Evolutionary conservation across 2,113 vertebrate genomes (phyloP).

Genomic region (Mixornis gularis): DNA sequence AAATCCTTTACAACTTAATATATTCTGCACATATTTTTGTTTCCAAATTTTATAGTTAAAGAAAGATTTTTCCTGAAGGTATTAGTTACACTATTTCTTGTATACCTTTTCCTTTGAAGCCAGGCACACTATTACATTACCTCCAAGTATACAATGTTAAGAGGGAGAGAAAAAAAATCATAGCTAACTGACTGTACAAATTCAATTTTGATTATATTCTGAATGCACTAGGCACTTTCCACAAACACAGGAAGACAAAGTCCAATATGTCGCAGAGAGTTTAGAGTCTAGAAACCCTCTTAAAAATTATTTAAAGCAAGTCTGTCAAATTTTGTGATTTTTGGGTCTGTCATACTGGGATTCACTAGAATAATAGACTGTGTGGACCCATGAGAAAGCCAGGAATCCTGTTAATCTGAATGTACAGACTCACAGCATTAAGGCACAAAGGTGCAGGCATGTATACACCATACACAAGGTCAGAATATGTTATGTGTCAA

Average conservation of each 20-base stretch:
- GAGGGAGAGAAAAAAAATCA: not conserved
- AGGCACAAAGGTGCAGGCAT: slow-evolving; percentile 35
- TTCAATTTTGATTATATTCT: not conserved
- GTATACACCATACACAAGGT: not conserved
- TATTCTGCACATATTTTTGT: not conserved
- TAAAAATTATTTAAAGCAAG: not conserved
- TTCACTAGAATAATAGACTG: not conserved
- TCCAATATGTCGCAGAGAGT: not conserved
- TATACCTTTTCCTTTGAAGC: not conserved
- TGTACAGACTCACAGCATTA: not conserved
- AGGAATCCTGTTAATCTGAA: not conserved
- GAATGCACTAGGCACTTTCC: slow-evolving; percentile 31
- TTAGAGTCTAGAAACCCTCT: not conserved
- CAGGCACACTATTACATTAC: not conserved
- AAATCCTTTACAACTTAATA: not conserved
- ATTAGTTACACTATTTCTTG: not conserved
- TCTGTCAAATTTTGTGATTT: not conserved
- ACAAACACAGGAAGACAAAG: slow-evolving; percentile 1
- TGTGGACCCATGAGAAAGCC: not conserved
- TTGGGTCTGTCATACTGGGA: not conserved
- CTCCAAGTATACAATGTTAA: not conserved
- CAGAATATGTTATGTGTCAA: not conserved
- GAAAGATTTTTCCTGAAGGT: not conserved
- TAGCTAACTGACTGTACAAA: not conserved
- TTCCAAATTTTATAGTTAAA: not conserved